These are phyloP conservation scores for Rhingia rostrata DNA, from an alignment of 2,888 invertebrate species.

Conservation along the genomic window DNA sequence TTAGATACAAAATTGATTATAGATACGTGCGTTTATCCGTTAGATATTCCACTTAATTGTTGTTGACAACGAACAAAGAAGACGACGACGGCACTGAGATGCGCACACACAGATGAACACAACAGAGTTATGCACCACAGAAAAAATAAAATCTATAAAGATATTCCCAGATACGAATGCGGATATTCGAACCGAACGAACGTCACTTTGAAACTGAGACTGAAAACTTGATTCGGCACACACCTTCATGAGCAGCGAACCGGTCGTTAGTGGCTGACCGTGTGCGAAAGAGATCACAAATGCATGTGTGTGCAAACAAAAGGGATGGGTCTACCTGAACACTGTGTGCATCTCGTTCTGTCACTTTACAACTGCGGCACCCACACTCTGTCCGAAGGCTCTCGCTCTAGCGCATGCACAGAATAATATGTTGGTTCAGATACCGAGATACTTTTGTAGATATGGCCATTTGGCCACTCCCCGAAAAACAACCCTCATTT, in stretches of 20 bases:
- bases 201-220: conserved; percentile 82
- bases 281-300: conserved; percentile 43
- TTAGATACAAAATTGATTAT: conserved; percentile 30
- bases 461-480: conserved; percentile 66
- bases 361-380: conserved; percentile 45
- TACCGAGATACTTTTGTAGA: conserved; percentile 49
- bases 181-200: conserved; percentile 81
- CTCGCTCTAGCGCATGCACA: conserved; percentile 44
- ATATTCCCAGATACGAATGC: conserved; percentile 72
- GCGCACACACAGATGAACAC: conserved; percentile 33
- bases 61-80: conserved; percentile 29
- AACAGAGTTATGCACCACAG: conserved; percentile 24
- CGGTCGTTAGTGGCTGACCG: conserved; percentile 40
- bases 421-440: conserved; percentile 27
- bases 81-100: conserved; percentile 28
- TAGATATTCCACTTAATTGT: conserved; percentile 25
- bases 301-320: background rate
- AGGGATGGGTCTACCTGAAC: conserved; percentile 18
- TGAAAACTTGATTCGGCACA: conserved; percentile 73
- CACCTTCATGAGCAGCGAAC: conserved; percentile 63
- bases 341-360: conserved; percentile 8
- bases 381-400: conserved; percentile 44
- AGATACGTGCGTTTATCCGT: conserved; percentile 31
- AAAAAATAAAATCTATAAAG: conserved; percentile 27
- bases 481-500: conserved; percentile 70